These are phyloP conservation scores for Harpagifer antarcticus DNA, from an alignment of 2,797 vertebrate species.

Conservation along the genomic window DNA sequence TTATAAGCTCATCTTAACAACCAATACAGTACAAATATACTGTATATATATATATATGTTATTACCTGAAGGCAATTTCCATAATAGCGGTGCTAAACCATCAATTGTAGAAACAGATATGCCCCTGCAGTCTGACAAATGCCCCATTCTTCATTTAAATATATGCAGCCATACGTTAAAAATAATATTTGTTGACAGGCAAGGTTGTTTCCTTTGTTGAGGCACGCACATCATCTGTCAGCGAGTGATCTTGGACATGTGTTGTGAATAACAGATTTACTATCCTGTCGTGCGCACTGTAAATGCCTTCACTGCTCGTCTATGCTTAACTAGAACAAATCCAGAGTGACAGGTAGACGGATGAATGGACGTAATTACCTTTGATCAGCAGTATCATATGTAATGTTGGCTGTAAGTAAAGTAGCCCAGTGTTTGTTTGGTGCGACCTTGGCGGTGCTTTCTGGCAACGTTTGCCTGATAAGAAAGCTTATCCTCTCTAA, in stretches of 20 bases:
- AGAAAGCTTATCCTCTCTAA: slow-evolving; percentile 61
- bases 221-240: neutral
- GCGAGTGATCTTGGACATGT: neutral
- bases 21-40: neutral
- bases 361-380: slow-evolving; percentile 32
- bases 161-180: neutral
- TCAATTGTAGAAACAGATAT: neutral
- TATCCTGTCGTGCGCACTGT: slow-evolving; percentile 3
- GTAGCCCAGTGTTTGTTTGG: slow-evolving; percentile 49
- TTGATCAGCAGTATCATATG: slow-evolving; percentile 16
- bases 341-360: slow-evolving; percentile 42
- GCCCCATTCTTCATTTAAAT: neutral
- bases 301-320: slow-evolving; percentile 35
- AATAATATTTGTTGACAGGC: slow-evolving; percentile 8
- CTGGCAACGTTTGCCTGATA: slow-evolving; percentile 51
- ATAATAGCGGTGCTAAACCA: neutral
- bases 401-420: slow-evolving; percentile 23
- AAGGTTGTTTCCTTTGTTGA: neutral
- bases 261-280: neutral
- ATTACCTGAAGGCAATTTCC: slow-evolving; percentile 35
- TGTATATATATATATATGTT: neutral
- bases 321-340: slow-evolving; percentile 29
- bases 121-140: slow-evolving; percentile 1
- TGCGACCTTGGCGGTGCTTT: slow-evolving; percentile 47
- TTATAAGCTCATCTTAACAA: slow-evolving; percentile 25